Evolutionary conservation across 2,888 invertebrate species (phyloP), one percentile per base, ranked within the genome.

Genomic region (Drosophila algonquin): DNA sequence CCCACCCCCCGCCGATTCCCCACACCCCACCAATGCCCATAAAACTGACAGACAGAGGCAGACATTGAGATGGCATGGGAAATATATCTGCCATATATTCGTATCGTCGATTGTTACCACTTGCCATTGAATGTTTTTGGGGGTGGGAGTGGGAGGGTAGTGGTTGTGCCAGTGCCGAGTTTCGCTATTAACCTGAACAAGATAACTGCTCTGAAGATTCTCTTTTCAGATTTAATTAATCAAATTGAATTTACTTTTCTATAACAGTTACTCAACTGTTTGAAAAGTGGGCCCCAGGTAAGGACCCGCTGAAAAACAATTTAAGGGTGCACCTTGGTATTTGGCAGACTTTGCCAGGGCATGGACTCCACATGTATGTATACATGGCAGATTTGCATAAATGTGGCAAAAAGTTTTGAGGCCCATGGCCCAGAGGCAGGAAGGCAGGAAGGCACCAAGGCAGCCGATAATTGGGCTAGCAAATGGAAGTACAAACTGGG

Each of bases 151-250:
- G 21, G 21, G 3, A 21, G 21, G 21, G 3, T 3, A 3, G 21
- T 3, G 21, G 14, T 3, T 10, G 32, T 14, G 35, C 53, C 54
- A 59, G 1, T 9, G 10, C 27, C 5, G 54, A 69, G 69, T 69
- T 63, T 58, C 45, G 63, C 61, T 60, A 59, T 82, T 67, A 46
- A 56, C 53, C 64, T 70, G 60, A 61, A 58, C 65, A 53, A 60
- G 65, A 72, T 67, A 64, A 10, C 24, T 51, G 63, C 55, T 50
- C 64, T 52, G 45, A 69, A 70, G 84, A 82, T 76, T 85, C 89
- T 75, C 64, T 82, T 59, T 61, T 63, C 62, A 65, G 57, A 73
- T 72, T 78, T 87, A 85, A 85, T 89, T 89, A 87, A 89, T 82
- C 76, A 78, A 89, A 89, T 74, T 82, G 65, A 76, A 62, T 76